A percentile compares a stretch with the other conserved stretches of the same genome.
Evolutionary conservation across 1,140 invertebrate genomes (phyloP).

Genomic region (Megalopta genalis): DNA sequence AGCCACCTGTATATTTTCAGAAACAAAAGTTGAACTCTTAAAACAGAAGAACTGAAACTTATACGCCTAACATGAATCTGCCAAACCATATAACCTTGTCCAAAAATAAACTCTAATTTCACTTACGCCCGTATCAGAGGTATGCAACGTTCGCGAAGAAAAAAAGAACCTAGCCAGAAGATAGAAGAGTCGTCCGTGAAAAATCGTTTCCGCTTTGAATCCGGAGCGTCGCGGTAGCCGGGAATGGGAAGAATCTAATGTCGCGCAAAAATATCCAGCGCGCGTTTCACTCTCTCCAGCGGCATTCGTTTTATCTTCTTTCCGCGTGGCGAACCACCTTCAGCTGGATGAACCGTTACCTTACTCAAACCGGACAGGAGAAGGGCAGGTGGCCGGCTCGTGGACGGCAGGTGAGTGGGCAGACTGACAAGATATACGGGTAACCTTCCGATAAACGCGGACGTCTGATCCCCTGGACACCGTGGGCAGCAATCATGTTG

Average conservation of each 20-base stretch:
- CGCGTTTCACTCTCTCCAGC: constrained; percentile 1
- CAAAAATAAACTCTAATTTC: no score
- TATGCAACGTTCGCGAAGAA: no score
- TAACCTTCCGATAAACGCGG: constrained; percentile 23
- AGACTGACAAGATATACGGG: constrained; percentile 11
- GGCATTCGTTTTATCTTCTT: not conserved
- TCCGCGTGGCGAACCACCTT: not conserved
- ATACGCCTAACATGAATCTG: no score
- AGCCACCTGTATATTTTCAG: no score
- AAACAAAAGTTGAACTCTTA: no score
- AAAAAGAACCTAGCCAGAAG: no score
- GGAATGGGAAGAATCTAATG: not conserved
- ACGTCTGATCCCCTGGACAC: constrained; percentile 2
- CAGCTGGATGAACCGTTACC: constrained; percentile 43
- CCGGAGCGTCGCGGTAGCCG: no score
- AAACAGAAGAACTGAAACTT: no score
- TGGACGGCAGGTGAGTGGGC: constrained; percentile 34
- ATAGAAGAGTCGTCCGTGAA: no score
- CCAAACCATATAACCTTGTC: no score
- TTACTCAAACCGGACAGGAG: constrained; percentile 46
- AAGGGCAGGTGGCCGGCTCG: constrained; percentile 35
- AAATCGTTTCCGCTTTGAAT: no score
- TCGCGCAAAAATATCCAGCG: not conserved
- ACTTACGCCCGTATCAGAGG: no score
- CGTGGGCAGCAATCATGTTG: not conserved